These are phyloP conservation scores for Brachyhypopomus gauderio DNA, from an alignment of 2,113 vertebrate species.

Conservation along the genomic window DNA sequence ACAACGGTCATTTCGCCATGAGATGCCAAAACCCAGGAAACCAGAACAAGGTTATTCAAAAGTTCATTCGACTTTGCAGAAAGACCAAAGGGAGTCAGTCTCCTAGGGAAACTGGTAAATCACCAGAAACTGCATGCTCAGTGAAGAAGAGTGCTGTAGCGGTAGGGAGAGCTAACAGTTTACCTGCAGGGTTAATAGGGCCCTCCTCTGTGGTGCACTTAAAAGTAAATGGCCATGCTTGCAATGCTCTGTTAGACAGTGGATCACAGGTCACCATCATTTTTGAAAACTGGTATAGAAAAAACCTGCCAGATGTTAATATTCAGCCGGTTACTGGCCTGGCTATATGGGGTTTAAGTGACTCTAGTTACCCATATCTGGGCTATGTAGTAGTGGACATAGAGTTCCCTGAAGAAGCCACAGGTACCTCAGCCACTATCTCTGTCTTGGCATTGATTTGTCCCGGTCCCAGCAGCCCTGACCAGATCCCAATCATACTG, in stretches of 20 bases:
- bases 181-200: not conserved
- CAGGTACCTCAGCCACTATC: no score
- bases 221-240: not conserved
- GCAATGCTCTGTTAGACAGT: no score
- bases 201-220: not conserved
- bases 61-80: constrained; percentile 13
- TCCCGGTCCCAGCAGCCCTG: not conserved
- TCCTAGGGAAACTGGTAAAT: not conserved
- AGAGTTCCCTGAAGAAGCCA: no score
- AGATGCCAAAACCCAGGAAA: constrained; percentile 3
- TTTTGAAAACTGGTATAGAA: no score
- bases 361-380: no score
- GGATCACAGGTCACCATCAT: no score
- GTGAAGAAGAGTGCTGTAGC: not conserved
- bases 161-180: not conserved
- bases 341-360: no score
- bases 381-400: no score
- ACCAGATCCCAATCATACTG: not conserved
- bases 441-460: no score
- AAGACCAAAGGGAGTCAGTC: not conserved
- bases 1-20: not conserved
- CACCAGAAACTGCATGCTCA: not conserved
- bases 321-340: no score
- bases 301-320: no score
- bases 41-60: constrained; percentile 1